Base-by-base conservation (phyloP, 2,113 vertebrate species). In the Vulpes vulpes region DNA sequence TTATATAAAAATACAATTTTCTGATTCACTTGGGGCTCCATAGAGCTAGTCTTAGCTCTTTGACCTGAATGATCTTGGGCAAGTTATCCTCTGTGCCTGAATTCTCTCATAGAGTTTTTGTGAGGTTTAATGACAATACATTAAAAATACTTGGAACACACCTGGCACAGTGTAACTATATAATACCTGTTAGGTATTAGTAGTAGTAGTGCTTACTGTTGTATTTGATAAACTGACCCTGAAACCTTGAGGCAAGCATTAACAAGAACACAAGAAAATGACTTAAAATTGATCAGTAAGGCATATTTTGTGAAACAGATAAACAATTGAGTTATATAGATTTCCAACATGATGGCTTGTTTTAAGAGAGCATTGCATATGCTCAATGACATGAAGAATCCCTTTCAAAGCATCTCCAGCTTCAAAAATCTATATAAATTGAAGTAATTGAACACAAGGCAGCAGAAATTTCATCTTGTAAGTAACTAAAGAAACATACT, bases 401-500 rank as follows among this genome's bases (percentile, higher is more conserved):
- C 14, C 27, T 62, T 92, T 91, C 76, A 60, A 89, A 55, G n/a
- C 7, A 94, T 25, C 35, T 81, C 43, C 30, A 64, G 20, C 80
- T 83, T 64, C 59, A 49, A 86, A 91, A 78, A 60, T 64, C 17
- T 65, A 64, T 76, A 25, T 32, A 91, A 89, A 88, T 51, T 62
- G 20, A 92, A 87, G 22, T 78, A 78, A 84, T 20, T 83, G 43
- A 91, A 60, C 14, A 71, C 7, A 91, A 90, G 35, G 51, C 30
- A 76, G 32, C 8, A 96, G 64, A 88, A 80, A 62, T 88, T 74
- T 95, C n/a, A 87, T 82, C 30, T 49, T 86, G 20, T 64, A 86
- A 81, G 43, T 53, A 92, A 94, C 6, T 73, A 20, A 94, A 89
- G 86, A 80, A 80, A 59, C 20, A 78, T 38, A 53, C 16, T 97